Conservation (phyloP, 2,113 vertebrate genomes). For the Cathartes aura region DNA sequence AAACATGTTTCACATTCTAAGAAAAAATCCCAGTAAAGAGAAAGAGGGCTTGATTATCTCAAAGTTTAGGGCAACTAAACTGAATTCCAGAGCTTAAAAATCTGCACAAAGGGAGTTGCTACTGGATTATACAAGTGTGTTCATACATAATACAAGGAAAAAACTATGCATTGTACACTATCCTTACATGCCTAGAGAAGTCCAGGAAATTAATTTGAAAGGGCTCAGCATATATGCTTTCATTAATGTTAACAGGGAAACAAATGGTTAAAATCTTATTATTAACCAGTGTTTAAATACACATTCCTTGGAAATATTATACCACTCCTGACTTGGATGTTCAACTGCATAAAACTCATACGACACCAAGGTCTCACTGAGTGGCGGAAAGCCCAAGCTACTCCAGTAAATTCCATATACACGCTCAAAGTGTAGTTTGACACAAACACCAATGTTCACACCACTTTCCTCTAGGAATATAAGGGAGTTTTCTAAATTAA, state of each 20-base stretch:
- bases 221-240: not conserved
- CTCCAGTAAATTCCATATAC: not conserved
- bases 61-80: not conserved
- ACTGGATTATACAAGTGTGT: not conserved
- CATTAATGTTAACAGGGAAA: not conserved
- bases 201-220: not conserved
- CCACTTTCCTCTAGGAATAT: not conserved
- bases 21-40: not conserved
- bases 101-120: not conserved
- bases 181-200: not conserved
- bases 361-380: not conserved
- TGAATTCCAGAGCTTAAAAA: not conserved
- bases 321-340: not conserved
- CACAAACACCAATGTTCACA: not conserved
- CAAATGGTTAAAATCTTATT: not conserved
- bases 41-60: not conserved
- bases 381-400: not conserved
- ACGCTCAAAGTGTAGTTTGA: not conserved
- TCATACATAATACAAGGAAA: not conserved
- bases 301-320: not conserved
- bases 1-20: slow-evolving; percentile 23
- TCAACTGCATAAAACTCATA: not conserved
- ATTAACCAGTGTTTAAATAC: not conserved
- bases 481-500: not conserved
- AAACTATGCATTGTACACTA: not conserved